Percentiles rank a stretch among this genome's conserved stretches.
These are phyloP conservation scores for Cosmorhoe ocellata DNA, from an alignment of 2,888 invertebrate species.

Conservation along the genomic window DNA sequence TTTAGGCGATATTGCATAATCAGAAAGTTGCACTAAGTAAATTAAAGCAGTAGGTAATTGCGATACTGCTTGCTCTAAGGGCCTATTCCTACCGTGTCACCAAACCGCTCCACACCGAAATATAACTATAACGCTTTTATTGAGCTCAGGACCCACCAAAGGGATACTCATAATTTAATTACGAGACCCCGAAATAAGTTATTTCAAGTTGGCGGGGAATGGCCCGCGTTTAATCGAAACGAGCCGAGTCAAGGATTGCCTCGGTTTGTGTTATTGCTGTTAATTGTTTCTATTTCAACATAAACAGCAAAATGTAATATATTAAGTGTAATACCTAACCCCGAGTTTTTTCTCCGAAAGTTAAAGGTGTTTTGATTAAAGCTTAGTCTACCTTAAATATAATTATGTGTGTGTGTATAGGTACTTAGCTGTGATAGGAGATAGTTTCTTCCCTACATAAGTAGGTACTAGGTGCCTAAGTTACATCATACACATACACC, in stretches of 20 bases:
- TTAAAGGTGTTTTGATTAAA: too few species aligned
- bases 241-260: conserved; percentile 40
- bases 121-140: conserved; percentile 79
- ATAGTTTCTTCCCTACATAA: too few species aligned
- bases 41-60: too few species aligned
- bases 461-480: too few species aligned
- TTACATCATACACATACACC: too few species aligned
- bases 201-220: conserved; percentile 55
- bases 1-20: conserved; percentile 40
- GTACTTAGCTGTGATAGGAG: too few species aligned
- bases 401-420: too few species aligned
- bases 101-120: conserved; percentile 60
- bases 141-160: conserved; percentile 72
- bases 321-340: too few species aligned
- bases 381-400: too few species aligned
- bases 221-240: conserved; percentile 49
- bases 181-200: conserved; percentile 65
- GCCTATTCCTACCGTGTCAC: too few species aligned
- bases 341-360: too few species aligned
- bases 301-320: conserved; percentile 7
- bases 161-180: conserved; percentile 79
- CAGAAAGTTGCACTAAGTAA: neutral
- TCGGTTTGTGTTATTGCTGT: conserved; percentile 31
- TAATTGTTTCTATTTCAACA: conserved; percentile 30
- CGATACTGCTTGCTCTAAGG: too few species aligned